Conservation (phyloP, 2,797 vertebrate genomes). For the Oreochromis mossambicus region DNA sequence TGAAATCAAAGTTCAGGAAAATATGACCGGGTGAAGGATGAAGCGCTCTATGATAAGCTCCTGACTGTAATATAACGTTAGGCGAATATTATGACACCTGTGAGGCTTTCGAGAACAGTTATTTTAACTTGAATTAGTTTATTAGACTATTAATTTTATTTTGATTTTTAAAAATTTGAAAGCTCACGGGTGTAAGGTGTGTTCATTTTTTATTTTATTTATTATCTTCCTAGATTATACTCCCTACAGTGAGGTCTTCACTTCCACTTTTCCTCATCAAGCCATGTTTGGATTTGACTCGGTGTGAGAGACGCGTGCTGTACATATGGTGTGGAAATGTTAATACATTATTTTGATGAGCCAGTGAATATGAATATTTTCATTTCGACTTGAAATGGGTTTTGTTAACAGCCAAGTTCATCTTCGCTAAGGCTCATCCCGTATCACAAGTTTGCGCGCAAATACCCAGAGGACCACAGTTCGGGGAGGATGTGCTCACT, state of each 20-base stretch:
- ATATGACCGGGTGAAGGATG: conserved; percentile 11
- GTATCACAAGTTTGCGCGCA: background rate
- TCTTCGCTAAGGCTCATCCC: background rate
- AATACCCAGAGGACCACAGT: background rate
- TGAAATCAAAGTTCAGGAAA: conserved; percentile 23
- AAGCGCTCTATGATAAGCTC: conserved; percentile 14
- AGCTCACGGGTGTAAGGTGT: background rate
- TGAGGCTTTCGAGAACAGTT: background rate
- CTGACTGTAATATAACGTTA: background rate
- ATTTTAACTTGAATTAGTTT: background rate
- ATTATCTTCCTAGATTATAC: background rate
- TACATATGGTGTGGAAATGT: background rate
- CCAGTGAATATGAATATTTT: background rate
- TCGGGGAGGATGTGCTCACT: background rate
- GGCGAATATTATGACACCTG: background rate
- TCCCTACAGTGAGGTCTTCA: background rate
- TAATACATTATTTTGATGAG: background rate
- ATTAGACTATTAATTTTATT: background rate
- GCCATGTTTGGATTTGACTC: background rate
- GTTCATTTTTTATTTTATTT: background rate
- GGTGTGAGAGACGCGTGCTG: background rate
- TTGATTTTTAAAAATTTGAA: background rate
- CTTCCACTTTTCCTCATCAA: background rate
- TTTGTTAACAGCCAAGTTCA: background rate
- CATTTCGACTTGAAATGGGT: background rate